phyloP scores from a whole-genome alignment of 1,140 invertebrate species.

The Dolichoris vasculosae region DNA sequence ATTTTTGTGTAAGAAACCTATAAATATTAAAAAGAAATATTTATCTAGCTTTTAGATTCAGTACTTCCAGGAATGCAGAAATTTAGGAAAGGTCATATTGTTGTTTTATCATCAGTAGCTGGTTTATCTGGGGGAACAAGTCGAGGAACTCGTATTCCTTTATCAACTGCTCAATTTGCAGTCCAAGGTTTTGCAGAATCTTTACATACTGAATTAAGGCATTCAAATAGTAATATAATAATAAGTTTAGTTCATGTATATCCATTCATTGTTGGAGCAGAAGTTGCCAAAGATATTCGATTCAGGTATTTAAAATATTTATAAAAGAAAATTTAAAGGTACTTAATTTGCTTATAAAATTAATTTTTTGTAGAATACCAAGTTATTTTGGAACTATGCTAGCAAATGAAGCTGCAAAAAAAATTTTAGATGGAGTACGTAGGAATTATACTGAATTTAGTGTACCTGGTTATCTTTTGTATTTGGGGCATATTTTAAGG shows the following conservation, averaged over 20 bases:
- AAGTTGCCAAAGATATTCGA: slow-evolving; percentile 75
- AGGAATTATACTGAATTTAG: slow-evolving; percentile 79
- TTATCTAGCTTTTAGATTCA: slow-evolving; percentile 77
- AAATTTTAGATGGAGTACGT: slow-evolving; percentile 78
- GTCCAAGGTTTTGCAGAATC: slow-evolving; percentile 80
- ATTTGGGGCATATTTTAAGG: slow-evolving; percentile 77
- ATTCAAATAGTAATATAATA: slow-evolving; percentile 75
- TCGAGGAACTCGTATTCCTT: slow-evolving; percentile 74
- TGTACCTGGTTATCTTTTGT: slow-evolving; percentile 78
- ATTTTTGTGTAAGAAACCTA: too few relatives aligned
- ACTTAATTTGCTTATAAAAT: slow-evolving; percentile 7
- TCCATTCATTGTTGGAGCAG: slow-evolving; percentile 77
- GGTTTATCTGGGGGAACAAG: slow-evolving; percentile 79
- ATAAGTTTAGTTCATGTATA: slow-evolving; percentile 79
- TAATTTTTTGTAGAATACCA: slow-evolving; percentile 74
- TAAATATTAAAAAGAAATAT: neutral
- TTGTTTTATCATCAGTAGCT: slow-evolving; percentile 82
- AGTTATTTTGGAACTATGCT: slow-evolving; percentile 81
- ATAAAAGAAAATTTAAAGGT: neutral
- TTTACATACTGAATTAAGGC: slow-evolving; percentile 77
- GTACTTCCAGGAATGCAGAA: slow-evolving; percentile 82
- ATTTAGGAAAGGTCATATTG: slow-evolving; percentile 80
- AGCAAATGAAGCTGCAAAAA: slow-evolving; percentile 74
- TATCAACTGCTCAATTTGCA: slow-evolving; percentile 84
- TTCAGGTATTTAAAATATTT: slow-evolving; percentile 71